phyloP scores from a whole-genome alignment of 2,888 invertebrate genomes.

The Acronicta aceris region DNA sequence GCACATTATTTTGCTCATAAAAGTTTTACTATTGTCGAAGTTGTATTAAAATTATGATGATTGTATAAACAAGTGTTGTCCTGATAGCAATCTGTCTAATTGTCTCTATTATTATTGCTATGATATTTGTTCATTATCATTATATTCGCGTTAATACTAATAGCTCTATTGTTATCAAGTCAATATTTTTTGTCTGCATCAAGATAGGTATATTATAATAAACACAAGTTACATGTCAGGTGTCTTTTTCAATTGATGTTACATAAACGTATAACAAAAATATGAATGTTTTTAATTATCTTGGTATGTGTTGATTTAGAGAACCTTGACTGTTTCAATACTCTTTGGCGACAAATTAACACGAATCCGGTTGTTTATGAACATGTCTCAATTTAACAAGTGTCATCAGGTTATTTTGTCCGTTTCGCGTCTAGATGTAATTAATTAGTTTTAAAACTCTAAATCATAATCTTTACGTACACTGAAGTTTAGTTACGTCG shows the following conservation, averaged over 20 bases:
- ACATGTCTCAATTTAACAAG: not conserved
- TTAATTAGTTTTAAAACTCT: not conserved
- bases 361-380: not conserved
- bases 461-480: conserved; percentile 13
- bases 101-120: conserved; percentile 22
- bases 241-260: conserved; percentile 1
- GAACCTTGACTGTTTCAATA: not conserved
- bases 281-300: not conserved
- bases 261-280: conserved; percentile 11
- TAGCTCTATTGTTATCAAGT: conserved; percentile 38
- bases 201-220: conserved; percentile 8
- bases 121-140: conserved; percentile 40
- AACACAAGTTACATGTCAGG: conserved; percentile 6
- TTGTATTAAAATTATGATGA: conserved; percentile 17
- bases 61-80: conserved; percentile 8
- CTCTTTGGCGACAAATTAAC: not conserved
- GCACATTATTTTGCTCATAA: conserved; percentile 12
- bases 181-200: conserved; percentile 15
- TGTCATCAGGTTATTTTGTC: not conserved
- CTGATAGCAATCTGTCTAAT: conserved; percentile 21
- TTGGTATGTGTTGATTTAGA: not conserved
- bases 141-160: conserved; percentile 26
- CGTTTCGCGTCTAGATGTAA: not conserved
- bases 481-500: conserved; percentile 1
- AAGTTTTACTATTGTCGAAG: conserved; percentile 34